A percentile compares a stretch with the other conserved stretches of the same genome.
These are phyloP conservation scores for Antigone vipio DNA, from an alignment of 2,113 vertebrate genomes.

Conservation along the genomic window DNA sequence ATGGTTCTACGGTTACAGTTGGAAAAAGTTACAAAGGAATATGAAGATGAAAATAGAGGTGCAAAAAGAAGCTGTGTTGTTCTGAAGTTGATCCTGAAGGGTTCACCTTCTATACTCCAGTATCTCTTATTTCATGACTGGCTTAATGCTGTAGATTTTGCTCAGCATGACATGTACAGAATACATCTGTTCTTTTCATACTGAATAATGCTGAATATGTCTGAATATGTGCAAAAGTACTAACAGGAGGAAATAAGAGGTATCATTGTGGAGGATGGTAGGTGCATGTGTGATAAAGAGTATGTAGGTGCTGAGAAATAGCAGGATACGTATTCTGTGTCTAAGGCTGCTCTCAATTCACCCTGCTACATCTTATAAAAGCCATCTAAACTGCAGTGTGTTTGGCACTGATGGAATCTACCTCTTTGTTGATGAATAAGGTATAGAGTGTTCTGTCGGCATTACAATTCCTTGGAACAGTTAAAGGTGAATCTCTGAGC, in stretches of 20 bases:
- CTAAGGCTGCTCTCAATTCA: constrained; percentile 13
- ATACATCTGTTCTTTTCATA: neutral
- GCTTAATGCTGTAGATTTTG: neutral
- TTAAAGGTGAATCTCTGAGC: constrained; percentile 57
- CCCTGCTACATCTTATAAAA: neutral
- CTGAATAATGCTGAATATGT: neutral
- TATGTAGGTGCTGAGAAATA: constrained; percentile 3
- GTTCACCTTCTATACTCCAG: neutral
- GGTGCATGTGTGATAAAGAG: neutral
- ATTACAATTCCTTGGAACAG: constrained; percentile 50
- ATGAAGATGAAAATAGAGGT: neutral
- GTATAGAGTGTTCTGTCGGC: constrained; percentile 1
- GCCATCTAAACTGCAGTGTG: neutral
- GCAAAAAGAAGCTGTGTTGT: neutral
- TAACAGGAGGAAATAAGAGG: constrained; percentile 7
- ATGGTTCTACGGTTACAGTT: neutral
- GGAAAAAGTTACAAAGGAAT: neutral
- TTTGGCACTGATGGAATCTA: constrained; percentile 45
- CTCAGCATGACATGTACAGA: neutral
- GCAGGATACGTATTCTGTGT: neutral
- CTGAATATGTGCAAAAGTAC: neutral
- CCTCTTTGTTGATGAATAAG: constrained; percentile 16
- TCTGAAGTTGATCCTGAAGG: neutral
- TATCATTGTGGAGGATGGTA: neutral
- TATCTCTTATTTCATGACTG: neutral